Evolutionary conservation across 1,140 invertebrate genomes (phyloP), one percentile per base, ranked within the genome.

Genomic region (Neuroterus valhalla): DNA sequence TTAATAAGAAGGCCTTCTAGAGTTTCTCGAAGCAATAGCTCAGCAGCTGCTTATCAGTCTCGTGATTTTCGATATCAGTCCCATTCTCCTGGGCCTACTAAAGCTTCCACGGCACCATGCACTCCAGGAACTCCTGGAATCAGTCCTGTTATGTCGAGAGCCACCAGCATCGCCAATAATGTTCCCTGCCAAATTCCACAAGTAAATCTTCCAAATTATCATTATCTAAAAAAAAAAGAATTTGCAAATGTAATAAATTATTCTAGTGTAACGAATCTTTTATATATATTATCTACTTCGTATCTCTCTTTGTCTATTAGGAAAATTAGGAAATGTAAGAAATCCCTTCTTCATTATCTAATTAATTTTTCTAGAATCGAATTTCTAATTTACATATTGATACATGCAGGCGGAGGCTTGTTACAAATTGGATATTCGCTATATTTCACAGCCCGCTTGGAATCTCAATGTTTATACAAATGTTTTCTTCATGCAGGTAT

Each of bases 401-500:
- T n/a, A n/a, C n/a, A n/a, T n/a, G n/a, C n/a, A n/a, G n/a, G n/a
- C n/a, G n/a, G n/a, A n/a, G n/a, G n/a, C n/a, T 55, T 46, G 4
- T 66, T 72, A 42, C 12, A 48, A 43, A 14, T 68, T 71, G 71
- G 74, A 78, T 42, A 67, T 23, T 21, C 31, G 71, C 15, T 84
- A 69, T 78, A 81, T 76, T 78, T 87, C 86, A 69, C 83, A 90
- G 87, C 85, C 84, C 84, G 84, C 86, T 81, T 89, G 88, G 89
- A 89, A 88, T 81, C 76, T 84, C 72, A 75, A 85, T 84, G 74
- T 78, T 82, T 85, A 88, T 86, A 87, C 80, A 76, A 82, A 84
- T 84, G 87, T 83, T 88, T 86, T 87, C 82, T 82, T 86, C 82
- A 52, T 74, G 70, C 85, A 90, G 87, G 88, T 90, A 88, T 82